Conservation (phyloP, 2,888 invertebrate genomes). For the Scaptomyza polygonia region DNA sequence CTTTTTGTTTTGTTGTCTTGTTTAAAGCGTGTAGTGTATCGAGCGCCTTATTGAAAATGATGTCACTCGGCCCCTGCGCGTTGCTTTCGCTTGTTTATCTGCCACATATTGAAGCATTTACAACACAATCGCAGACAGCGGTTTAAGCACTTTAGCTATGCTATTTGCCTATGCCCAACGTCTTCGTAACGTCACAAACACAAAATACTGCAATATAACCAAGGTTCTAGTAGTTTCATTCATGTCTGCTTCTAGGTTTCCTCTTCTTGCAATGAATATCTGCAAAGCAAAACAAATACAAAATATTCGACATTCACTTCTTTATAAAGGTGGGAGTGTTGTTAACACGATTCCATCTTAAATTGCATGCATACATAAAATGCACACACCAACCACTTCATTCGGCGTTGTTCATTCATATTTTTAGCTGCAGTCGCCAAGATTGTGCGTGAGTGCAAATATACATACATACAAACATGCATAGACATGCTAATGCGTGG, state of each 20-base stretch:
- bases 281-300: conserved; percentile 6
- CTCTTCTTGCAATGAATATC: conserved; percentile 10
- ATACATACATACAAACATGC: conserved; percentile 5
- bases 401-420: conserved; percentile 50
- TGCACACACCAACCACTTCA: conserved; percentile 25
- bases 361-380: conserved; percentile 4
- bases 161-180: conserved; percentile 22
- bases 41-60: conserved; percentile 67
- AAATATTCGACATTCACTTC: conserved; percentile 1
- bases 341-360: background rate
- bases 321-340: background rate
- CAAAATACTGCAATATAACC: conserved; percentile 27
- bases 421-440: conserved; percentile 31
- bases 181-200: conserved; percentile 31
- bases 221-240: conserved; percentile 69
- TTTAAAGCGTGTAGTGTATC: conserved; percentile 53
- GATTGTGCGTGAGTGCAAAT: conserved; percentile 3
- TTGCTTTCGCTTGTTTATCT: conserved; percentile 35
- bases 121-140: conserved; percentile 26
- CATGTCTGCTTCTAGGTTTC: conserved; percentile 43
- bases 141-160: conserved; percentile 26
- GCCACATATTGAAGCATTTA: conserved; percentile 48
- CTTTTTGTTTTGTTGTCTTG: conserved; percentile 57
- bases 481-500: conserved; percentile 13
- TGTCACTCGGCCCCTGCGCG: conserved; percentile 58